phyloP scores from a whole-genome alignment of 2,888 invertebrate genomes.

The Pimpla rufipes region DNA sequence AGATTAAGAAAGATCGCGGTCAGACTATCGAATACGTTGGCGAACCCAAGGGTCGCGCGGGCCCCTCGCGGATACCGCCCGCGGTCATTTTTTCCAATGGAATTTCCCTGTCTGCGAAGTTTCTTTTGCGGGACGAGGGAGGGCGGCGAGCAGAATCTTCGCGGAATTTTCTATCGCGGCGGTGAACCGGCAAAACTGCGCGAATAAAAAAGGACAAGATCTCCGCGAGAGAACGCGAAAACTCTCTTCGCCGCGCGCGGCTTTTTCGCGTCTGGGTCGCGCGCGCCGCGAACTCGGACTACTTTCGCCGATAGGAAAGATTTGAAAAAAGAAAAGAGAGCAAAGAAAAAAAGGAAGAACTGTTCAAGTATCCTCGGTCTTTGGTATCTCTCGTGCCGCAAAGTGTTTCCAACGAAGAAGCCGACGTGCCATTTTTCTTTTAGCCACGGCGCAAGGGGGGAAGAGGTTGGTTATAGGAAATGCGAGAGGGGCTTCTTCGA shows the following conservation, averaged over 20 bases:
- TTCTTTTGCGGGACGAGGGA: not conserved
- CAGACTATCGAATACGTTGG: not conserved
- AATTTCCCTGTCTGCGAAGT: slow-evolving; percentile 15
- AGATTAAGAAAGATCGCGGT: not conserved
- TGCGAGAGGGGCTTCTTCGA: not conserved
- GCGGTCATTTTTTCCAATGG: slow-evolving; percentile 14
- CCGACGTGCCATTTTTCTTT: slow-evolving; percentile 16
- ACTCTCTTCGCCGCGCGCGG: not conserved
- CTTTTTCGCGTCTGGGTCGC: not conserved
- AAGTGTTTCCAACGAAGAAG: slow-evolving; percentile 34
- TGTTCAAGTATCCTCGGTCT: slow-evolving; percentile 18
- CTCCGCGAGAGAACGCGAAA: not conserved
- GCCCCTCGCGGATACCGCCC: not conserved
- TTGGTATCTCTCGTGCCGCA: slow-evolving; percentile 24
- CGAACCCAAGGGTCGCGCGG: not conserved
- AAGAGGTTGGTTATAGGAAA: not conserved
- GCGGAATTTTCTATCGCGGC: slow-evolving; percentile 3
- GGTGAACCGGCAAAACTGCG: not conserved
- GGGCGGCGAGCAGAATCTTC: too few species aligned
- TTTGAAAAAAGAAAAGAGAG: slow-evolving; percentile 14
- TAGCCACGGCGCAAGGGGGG: not conserved
- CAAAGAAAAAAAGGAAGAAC: not conserved
- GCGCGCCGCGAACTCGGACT: not conserved
- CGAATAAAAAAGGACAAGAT: slow-evolving; percentile 8
- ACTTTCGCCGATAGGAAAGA: slow-evolving; percentile 12